Evolutionary conservation across 2,113 vertebrate species (phyloP), one percentile per base, ranked within the genome.

Genomic region (Megaleporinus macrocephalus): DNA sequence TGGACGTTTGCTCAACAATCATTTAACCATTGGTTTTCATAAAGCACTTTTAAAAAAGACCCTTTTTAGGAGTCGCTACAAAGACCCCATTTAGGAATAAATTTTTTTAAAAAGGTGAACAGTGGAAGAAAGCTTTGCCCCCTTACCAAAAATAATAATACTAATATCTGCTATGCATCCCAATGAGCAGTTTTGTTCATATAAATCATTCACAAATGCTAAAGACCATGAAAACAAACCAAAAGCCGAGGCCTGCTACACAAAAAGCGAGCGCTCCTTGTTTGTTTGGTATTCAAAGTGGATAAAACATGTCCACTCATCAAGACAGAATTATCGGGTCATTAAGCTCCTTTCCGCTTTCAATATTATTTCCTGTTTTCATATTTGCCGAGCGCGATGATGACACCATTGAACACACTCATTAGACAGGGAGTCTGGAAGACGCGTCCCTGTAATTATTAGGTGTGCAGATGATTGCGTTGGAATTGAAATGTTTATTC

Each of bases 381-480:
- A 55, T 82, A 61, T 57, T 76, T 76, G 80, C 51, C 11, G 63
- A 82, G 73, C 63, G 47, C 63, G 66, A 92, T 83, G 82, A 88
- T 96, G 93, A 92, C 95, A 94, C 96, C 95, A 95, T 96, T 97
- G 96, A 96, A 95, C 93, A 96, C 94, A 95, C 95, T 95, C 95
- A 96, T 96, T 96, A 97, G 96, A 95, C 96, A 95, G 92, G 93
- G 94, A 95, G 94, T 94, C 93, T 95, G 92, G 92, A 91, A 92
- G 88, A 95, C 94, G 93, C 94, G 95, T 95, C 95, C 94, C 93
- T 95, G 95, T 95, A 96, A 97, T 96, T 96, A 96, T 95, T 79
- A 95, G 95, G 94, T 94, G 87, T 93, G 95, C 93, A 93, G 93
- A 94, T 84, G 91, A 92, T 94, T 96, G 92, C 92, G 94, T 95